Base-by-base conservation (phyloP, 2,888 invertebrate species). In the Cerastoderma edule region DNA sequence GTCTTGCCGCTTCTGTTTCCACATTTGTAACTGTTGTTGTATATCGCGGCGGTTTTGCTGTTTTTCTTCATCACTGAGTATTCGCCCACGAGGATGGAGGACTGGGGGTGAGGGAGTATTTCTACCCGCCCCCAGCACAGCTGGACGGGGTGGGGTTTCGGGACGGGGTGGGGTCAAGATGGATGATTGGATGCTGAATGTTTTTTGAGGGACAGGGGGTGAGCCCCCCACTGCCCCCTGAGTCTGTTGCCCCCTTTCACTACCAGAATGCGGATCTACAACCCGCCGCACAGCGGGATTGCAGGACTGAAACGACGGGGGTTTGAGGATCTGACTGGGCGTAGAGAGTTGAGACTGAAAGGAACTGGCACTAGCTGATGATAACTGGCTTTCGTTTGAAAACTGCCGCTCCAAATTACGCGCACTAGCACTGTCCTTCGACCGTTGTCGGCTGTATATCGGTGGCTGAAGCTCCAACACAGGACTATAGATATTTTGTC, bases 31-130 rank as follows among this genome's bases (percentile, higher is more conserved):
- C 63, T 90, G 88, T 71, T 90, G 90, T 63, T 87, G 89, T 65
- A 91, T 91, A 56, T 87, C 87, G 63, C 91, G 89, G 54, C 90
- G 74, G 72, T 88, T 89, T 63, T 89, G 87, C 64, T 88, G 87
- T 64, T 87, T 88, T 73, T 90, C 89, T 57, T 90, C 89, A 19
- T 89, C 87, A 46, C 88, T 88, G 32, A 89, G 72, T n/a, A 87
- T 79, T 28, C 90, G 73, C 3, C 77, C 82, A 5, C 89, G 76
- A 28, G 87, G 85, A 22, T 85, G 83, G 33, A 88, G 80, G 30
- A 83, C 75, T 4, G 88, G 88, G 24, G 88, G 87, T 0, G 86
- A 80, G 24, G 86, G 83, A 10, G 87, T 83, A 57, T 63, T 77
- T 32, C 79, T 75, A 19, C 77, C 60, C 19, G 53, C 71, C 33